These are phyloP conservation scores for Myiozetetes cayanensis DNA, from an alignment of 2,113 vertebrate genomes.

Conservation along the genomic window DNA sequence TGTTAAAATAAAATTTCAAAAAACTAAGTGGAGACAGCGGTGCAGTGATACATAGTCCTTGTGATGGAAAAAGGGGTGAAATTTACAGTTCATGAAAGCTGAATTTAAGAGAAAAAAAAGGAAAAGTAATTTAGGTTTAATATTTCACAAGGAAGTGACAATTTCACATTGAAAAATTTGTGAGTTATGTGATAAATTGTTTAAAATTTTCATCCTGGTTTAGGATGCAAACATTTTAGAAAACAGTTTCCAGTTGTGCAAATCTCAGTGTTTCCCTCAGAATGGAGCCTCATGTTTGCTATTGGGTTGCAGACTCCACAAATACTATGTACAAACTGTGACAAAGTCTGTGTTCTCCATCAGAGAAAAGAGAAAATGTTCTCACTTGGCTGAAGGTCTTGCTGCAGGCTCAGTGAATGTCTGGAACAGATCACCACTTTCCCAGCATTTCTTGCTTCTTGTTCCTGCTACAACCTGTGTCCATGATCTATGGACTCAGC, in stretches of 20 bases:
- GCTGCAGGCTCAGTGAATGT: not conserved
- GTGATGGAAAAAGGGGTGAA: not conserved
- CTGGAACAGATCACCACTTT: not conserved
- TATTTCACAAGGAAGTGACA: not conserved
- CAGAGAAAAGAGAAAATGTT: not conserved
- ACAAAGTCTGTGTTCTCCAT: not conserved
- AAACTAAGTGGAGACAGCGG: not conserved
- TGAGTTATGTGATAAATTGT: not conserved
- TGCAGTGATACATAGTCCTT: not conserved
- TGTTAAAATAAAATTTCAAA: not conserved
- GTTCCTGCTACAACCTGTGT: not conserved
- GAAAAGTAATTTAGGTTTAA: not conserved
- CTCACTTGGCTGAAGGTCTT: not conserved
- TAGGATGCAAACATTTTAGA: not conserved
- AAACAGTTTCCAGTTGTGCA: not conserved
- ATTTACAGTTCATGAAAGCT: not conserved
- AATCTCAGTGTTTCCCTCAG: not conserved
- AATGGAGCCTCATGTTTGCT: fast-evolving
- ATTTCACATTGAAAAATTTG: not conserved
- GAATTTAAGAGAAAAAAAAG: not conserved
- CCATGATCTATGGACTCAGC: not conserved
- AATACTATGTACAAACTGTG: not conserved
- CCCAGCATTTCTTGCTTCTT: not conserved
- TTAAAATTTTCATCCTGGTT: not conserved
- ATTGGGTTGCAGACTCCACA: not conserved